Evolutionary conservation across 2,797 vertebrate genomes (phyloP), one percentile per base, ranked within the genome.

Genomic region (Propithecus deckenii): DNA sequence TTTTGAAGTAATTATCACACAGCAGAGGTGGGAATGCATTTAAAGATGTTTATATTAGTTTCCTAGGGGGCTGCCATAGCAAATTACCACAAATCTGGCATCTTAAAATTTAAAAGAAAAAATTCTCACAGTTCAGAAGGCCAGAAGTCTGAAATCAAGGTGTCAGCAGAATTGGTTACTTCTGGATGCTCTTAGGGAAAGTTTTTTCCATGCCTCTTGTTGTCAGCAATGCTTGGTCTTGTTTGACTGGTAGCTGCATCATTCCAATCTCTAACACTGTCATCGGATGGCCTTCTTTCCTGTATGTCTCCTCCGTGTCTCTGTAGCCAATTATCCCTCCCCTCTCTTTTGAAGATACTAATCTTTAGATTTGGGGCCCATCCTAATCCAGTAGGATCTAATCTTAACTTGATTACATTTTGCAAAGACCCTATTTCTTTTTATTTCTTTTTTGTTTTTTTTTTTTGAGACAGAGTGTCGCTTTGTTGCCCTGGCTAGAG

Each of bases 231-330:
- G 15, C 2, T 30, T 30, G 15, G 15, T 35, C 1, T 15, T 7
- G 10, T n/a, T 25, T 14, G 0, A 7, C 43, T 52, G 15, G 18
- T 1, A 32, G 23, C 35, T 76, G 15, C 0, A 52, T 7, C 41
- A 28, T 8, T 32, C 5, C 9, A 10, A 13, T 25, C 12, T 61
- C 35, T 32, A 46, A 35, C 1, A 74, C 6, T 12, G 25, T 61
- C 43, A 46, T 7, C 7, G n/a, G 6, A 1, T 18, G 17, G 2
- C 0, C 11, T 50, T 50, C 8, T 46, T n/a, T 5, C 32, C 12
- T 25, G 7, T 35, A 1, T 63, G 5, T 32, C 8, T n/a, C 10
- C 25, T 18, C 13, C 61, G 3, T 28, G 14, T 13, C 25, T 76
- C 85, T n/a, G 14, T 23, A 59, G 35, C 3, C 5, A 30, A 65